These are phyloP conservation scores for Drosophila seclusa DNA, from an alignment of 2,888 invertebrate genomes.

Conservation along the genomic window DNA sequence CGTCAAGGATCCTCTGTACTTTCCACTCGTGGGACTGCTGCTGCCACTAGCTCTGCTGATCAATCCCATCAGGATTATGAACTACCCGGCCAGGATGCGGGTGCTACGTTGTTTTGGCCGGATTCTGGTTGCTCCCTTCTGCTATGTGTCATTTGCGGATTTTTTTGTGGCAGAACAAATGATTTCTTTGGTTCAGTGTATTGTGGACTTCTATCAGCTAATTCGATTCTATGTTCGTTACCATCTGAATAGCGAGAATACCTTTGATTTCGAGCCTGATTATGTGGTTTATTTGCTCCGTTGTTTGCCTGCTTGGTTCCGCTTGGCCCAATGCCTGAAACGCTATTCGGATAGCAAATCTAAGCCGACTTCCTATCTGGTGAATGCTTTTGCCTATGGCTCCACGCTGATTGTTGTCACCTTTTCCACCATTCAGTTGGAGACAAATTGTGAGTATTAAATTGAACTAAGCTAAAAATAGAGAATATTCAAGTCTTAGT, in stretches of 20 bases:
- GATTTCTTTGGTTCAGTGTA: constrained; percentile 93
- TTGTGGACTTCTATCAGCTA: constrained; percentile 96
- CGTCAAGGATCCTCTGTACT: constrained; percentile 93
- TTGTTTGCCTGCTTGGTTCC: constrained; percentile 97
- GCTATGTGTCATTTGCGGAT: constrained; percentile 96
- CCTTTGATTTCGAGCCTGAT: constrained; percentile 86
- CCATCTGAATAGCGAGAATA: not conserved
- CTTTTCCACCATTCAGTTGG: constrained; percentile 87
- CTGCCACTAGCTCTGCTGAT: constrained; percentile 92
- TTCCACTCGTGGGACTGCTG: constrained; percentile 92
- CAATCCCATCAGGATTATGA: constrained; percentile 95
- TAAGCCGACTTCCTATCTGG: constrained; percentile 95
- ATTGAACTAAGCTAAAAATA: not conserved
- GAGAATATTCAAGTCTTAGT: not conserved
- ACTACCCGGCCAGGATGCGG: constrained; percentile 96
- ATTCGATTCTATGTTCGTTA: constrained; percentile 91
- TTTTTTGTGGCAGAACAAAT: constrained; percentile 98
- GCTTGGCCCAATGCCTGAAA: constrained; percentile 97
- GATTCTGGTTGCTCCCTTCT: constrained; percentile 94
- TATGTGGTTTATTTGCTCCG: constrained; percentile 92
- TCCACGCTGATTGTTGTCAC: constrained; percentile 96
- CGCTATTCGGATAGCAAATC: constrained; percentile 94
- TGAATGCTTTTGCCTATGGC: constrained; percentile 98
- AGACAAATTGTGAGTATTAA: constrained; percentile 75
- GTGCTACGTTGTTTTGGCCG: constrained; percentile 90